Conservation (phyloP, 2,888 invertebrate species). For the Parnassius glacialis region DNA sequence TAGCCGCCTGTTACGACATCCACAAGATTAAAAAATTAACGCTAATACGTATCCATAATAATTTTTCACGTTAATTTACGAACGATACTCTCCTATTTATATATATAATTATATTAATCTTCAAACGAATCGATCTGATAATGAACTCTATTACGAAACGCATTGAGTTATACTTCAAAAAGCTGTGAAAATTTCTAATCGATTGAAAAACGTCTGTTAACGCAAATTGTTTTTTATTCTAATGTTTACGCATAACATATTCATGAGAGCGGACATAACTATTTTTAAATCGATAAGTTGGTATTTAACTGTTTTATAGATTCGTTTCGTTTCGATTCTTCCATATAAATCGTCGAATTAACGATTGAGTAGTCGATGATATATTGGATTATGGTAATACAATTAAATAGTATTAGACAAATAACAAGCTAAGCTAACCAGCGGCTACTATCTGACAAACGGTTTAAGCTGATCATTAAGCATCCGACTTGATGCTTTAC, state of each 20-base stretch:
- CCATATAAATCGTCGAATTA: conserved; percentile 64
- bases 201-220: not conserved
- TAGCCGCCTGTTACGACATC: too few relatives aligned
- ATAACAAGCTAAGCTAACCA: conserved; percentile 31
- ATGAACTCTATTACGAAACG: too few relatives aligned
- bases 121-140: too few relatives aligned
- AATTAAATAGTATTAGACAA: conserved; percentile 36
- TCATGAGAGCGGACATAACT: conserved; percentile 62
- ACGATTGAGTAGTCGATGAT: conserved; percentile 56
- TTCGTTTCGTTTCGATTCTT: conserved; percentile 51
- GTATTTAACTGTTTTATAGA: conserved; percentile 59
- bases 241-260: conserved; percentile 61
- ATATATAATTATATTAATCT: too few relatives aligned
- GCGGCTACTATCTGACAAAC: conserved; percentile 27
- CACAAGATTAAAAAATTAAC: too few relatives aligned
- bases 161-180: too few relatives aligned
- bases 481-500: too few relatives aligned
- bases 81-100: too few relatives aligned
- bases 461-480: too few relatives aligned
- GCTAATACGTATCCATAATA: not conserved
- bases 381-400: conserved; percentile 59
- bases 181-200: not conserved
- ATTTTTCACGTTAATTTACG: not conserved
- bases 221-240: conserved; percentile 51
- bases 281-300: conserved; percentile 59